These are phyloP conservation scores for Rhegmatorhina hoffmannsi DNA, from an alignment of 2,113 vertebrate species.

Conservation along the genomic window DNA sequence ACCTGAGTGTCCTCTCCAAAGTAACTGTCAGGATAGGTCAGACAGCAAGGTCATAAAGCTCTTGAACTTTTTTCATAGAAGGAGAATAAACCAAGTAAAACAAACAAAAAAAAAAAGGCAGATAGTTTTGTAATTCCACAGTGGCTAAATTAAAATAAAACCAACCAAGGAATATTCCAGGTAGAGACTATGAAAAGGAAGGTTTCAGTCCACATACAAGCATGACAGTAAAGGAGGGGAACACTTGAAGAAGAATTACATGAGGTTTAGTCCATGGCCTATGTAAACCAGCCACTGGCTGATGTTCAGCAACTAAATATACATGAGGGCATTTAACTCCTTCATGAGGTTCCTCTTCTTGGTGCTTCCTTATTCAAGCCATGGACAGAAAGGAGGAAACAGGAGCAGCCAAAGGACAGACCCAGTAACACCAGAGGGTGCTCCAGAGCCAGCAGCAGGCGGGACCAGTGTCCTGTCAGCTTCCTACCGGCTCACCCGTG, in stretches of 20 bases:
- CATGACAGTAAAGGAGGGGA: neutral
- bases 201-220: neutral
- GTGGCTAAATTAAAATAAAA: neutral
- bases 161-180: neutral
- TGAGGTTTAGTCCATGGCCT: neutral
- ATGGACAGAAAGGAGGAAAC: neutral
- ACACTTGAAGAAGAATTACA: neutral
- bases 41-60: neutral
- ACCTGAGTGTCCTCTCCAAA: neutral
- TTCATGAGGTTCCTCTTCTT: neutral
- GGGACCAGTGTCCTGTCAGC: neutral
- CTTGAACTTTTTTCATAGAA: neutral
- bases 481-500: fast-evolving
- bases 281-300: neutral
- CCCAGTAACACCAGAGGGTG: conserved; percentile 35
- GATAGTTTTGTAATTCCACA: neutral
- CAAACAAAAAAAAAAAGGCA: neutral
- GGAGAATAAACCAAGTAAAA: neutral
- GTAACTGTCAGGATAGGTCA: neutral
- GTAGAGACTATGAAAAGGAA: neutral
- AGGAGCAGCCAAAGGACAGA: neutral
- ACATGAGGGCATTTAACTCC: neutral
- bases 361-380: neutral
- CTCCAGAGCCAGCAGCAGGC: neutral
- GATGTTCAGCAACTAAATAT: neutral